Percentiles rank a stretch among this genome's conserved stretches.
phyloP scores from a whole-genome alignment of 2,797 vertebrate species.

The Esox lucius region DNA sequence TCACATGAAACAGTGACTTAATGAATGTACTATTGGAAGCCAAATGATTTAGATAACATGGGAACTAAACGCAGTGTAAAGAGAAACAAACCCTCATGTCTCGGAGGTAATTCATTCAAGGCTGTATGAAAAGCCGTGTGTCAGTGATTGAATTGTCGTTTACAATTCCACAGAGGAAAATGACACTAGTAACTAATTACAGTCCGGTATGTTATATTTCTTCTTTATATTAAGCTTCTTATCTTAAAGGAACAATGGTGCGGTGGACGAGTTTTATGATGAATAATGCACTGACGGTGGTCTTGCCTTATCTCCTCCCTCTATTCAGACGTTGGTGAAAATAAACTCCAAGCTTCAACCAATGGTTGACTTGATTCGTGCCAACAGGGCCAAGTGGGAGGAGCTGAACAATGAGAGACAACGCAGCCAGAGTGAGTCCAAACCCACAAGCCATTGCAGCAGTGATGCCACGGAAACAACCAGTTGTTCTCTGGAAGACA shows the following conservation, averaged over 20 bases:
- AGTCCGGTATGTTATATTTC: conserved; percentile 39
- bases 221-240: conserved; percentile 36
- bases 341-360: conserved; percentile 93
- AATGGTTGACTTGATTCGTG: conserved; percentile 89
- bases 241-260: conserved; percentile 42
- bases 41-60: conserved; percentile 10
- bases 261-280: conserved; percentile 13
- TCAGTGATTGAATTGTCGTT: conserved; percentile 79
- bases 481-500: conserved; percentile 45
- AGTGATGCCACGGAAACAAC: conserved; percentile 43
- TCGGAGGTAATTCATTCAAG: conserved; percentile 85
- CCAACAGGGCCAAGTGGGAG: conserved; percentile 91
- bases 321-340: conserved; percentile 86
- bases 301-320: conserved; percentile 14
- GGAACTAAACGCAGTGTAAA: conserved; percentile 49
- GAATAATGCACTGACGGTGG: conserved; percentile 31
- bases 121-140: conserved; percentile 83
- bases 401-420: conserved; percentile 87
- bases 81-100: conserved; percentile 59
- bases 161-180: conserved; percentile 71
- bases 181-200: conserved; percentile 55
- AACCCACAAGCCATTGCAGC: conserved; percentile 44
- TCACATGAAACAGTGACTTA: conserved; percentile 57
- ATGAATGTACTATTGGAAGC: conserved; percentile 47
- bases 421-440: conserved; percentile 59